These are phyloP conservation scores for Esox lucius DNA, from an alignment of 2,797 vertebrate genomes.

Conservation along the genomic window DNA sequence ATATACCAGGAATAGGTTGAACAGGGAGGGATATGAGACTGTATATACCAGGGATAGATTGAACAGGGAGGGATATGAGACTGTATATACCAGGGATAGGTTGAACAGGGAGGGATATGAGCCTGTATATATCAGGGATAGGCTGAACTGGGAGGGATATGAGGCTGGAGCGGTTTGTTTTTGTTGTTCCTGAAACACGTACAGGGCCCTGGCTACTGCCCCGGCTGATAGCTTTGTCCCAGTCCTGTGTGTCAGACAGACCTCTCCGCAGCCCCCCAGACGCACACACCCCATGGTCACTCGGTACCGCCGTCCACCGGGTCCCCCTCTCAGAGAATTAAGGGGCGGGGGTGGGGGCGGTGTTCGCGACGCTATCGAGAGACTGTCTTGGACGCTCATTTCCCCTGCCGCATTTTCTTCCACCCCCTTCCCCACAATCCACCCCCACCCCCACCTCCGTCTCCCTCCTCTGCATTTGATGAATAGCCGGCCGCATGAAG, in stretches of 20 bases:
- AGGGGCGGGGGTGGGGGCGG: conserved; percentile 56
- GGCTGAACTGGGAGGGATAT: no score
- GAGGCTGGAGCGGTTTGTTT: no score
- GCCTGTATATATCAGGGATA: not conserved
- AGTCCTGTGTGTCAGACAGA: not conserved
- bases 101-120: not conserved
- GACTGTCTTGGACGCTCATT: conserved; percentile 72
- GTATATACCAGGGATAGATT: no score
- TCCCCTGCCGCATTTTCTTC: conserved; percentile 71
- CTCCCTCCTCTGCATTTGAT: conserved; percentile 66
- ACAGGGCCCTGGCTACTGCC: no score
- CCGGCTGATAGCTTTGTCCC: not conserved
- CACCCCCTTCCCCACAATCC: conserved; percentile 47
- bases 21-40: no score
- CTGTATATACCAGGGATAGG: not conserved
- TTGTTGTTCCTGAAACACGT: no score
- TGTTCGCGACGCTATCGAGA: conserved; percentile 80
- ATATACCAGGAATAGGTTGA: no score
- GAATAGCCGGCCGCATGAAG: conserved; percentile 75
- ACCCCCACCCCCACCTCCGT: conserved; percentile 3
- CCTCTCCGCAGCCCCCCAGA: not conserved
- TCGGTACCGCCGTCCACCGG: conserved; percentile 56
- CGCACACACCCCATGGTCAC: not conserved
- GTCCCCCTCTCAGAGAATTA: conserved; percentile 60
- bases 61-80: no score